Base-by-base conservation (phyloP, 1,140 invertebrate genomes). In the Leptoteleia sp. region DNA sequence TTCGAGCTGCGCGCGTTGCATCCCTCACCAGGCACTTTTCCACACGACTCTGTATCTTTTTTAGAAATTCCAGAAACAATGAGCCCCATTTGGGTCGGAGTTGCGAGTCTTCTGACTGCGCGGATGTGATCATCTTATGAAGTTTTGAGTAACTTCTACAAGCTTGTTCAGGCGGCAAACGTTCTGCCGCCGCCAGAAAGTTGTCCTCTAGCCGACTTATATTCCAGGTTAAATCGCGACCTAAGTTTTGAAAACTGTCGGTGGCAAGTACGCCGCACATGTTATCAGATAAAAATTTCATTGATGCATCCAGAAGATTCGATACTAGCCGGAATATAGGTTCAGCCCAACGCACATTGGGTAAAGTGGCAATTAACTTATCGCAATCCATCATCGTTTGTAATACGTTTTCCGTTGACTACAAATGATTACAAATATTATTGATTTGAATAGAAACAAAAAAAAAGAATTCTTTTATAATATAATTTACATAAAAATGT, bases 301-400 rank as follows among this genome's bases (percentile, higher is more conserved):
- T 90, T 25, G 92, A 92, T 0, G 92, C 91, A 65, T 94, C 93
- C 8, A 94, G 82, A 1, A 95, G 90, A 83, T 93, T 93, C 1
- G 92, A 91, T 4, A 92, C 92, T 50, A 94, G 85, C 71, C 91
- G 90, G 71, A 92, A 92, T 19, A 94, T 91, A 11, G 93, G 91
- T 48, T 94, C 93, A 4, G 93, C 93, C 94, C 94, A 95, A 45
- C 93, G 91, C 9, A 94, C 92, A 75, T 92, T 91, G 3, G 94
- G 93, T 17, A 95, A 84, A 13, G 92, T 92, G 12, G 92, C 91
- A 27, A 94, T 82, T 0, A 95, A 81, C 80, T 93, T 92, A 78
- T 95, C 93, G 83, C 93, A 94, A 52, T 92, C 91, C 83, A 94
- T 91, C 76, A 93, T 91, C 7, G 91, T 93, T 79, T 93, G 92